Evolutionary conservation across 2,113 vertebrate genomes (phyloP).

Genomic region (Hydrolagus affinis): DNA sequence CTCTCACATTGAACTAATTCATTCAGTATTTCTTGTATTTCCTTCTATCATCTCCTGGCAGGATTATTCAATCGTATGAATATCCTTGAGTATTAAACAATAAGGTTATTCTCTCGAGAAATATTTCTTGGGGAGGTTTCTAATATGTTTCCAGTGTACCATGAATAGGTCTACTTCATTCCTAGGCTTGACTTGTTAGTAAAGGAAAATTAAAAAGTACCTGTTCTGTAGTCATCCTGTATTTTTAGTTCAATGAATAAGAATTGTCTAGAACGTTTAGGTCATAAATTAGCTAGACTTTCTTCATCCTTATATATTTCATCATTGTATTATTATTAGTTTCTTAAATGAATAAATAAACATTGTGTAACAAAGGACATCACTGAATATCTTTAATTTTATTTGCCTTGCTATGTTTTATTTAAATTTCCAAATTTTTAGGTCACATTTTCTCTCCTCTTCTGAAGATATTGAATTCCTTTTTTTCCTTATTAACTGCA

Average conservation of each 20-base stretch:
- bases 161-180: background rate
- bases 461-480: too few species aligned
- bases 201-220: too few species aligned
- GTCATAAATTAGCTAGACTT: background rate
- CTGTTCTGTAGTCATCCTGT: background rate
- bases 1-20: background rate
- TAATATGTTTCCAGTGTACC: background rate
- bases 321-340: too few species aligned
- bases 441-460: background rate
- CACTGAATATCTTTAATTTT: background rate
- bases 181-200: background rate
- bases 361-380: background rate
- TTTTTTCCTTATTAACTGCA: background rate
- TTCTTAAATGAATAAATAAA: too few species aligned
- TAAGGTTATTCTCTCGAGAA: background rate
- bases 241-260: background rate
- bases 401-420: background rate
- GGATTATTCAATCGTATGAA: background rate
- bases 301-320: too few species aligned
- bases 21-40: background rate
- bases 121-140: background rate
- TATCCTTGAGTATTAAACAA: background rate
- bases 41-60: background rate
- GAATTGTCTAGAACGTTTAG: background rate
- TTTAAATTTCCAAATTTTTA: background rate